Evolutionary conservation across 2,888 invertebrate genomes (phyloP), one percentile per base, ranked within the genome.

Genomic region (Drosophila tripunctata): DNA sequence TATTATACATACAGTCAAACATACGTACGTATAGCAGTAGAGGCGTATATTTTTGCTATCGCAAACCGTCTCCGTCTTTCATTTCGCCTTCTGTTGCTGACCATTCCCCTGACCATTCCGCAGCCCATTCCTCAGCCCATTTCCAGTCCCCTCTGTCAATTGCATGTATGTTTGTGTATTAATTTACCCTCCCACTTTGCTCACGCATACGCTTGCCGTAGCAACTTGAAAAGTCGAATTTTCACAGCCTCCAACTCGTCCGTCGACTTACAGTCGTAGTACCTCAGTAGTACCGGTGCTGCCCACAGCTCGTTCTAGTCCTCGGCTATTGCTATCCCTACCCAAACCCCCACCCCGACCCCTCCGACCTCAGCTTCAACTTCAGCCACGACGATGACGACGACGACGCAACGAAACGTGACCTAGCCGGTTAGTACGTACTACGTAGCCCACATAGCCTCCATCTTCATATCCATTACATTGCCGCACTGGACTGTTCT

Each of bases 181-280:
- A 82, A 81, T 81, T 81, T 85, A 67, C 44, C 81, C 79, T 66
- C 77, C 79, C 76, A 79, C 74, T 27, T 71, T 41, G 64, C 51
- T 60, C 69, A 79, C 62, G 57, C 74, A 67, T 51, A 58, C 63
- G 54, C 61, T 65, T 65, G 74, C 64, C 68, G 72, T 65, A 63
- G 72, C 82, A 81, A 80, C 79, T 80, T 80, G 79, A 80, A 80
- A 80, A 80, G 84, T 80, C 79, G 85, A 80, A 80, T 84, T 80
- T 84, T 80, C 79, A 78, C 62, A 75, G 78, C 75, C 85, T 81
- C 82, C 65, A 77, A 8, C 77, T 64, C 72, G 68, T 67, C 66
- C 72, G 68, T 67, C 66, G 75, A 63, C 79, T 75, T 73, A 60
- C 76, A 67, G 48, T 67, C 60, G 62, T 78, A 75, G 62, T 78